Conservation (phyloP, 2,113 vertebrate species). For the Pyxicephalus adspersus region DNA sequence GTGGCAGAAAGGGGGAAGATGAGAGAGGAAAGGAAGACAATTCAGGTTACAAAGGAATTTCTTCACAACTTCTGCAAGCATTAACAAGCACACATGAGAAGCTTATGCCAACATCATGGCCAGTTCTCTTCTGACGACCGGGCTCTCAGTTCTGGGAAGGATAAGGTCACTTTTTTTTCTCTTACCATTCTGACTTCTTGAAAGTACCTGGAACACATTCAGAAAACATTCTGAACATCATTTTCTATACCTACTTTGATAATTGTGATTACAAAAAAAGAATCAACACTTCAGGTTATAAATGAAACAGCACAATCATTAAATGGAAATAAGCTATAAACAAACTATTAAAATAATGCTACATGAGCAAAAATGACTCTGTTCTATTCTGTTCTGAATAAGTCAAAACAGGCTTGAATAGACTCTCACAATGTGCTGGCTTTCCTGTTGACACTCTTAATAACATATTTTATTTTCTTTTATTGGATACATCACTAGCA, state of each 20-base stretch:
- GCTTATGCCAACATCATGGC: no score
- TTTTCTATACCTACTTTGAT: not conserved
- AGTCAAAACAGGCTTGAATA: slow-evolving; percentile 37
- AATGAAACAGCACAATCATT: slow-evolving; percentile 6
- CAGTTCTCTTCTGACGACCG: no score
- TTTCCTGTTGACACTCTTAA: slow-evolving; percentile 16
- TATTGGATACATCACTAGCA: slow-evolving; percentile 36
- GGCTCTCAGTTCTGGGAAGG: no score
- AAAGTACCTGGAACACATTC: no score
- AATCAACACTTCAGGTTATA: not conserved
- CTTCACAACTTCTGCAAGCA: no score
- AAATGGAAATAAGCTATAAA: slow-evolving; percentile 1
- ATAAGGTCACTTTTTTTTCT: no score
- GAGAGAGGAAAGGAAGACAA: no score
- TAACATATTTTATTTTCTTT: slow-evolving; percentile 33
- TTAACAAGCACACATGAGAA: no score
- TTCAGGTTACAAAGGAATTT: no score
- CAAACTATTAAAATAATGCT: slow-evolving; percentile 13
- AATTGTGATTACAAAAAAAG: not conserved
- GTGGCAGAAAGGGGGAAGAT: no score
- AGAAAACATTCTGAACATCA: no score
- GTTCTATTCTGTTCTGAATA: slow-evolving; percentile 13
- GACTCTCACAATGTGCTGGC: slow-evolving; percentile 22
- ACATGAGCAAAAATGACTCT: slow-evolving; percentile 22
- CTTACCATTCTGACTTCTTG: no score